Base-by-base conservation (phyloP, 2,797 vertebrate species). In the Salarias fasciatus region DNA sequence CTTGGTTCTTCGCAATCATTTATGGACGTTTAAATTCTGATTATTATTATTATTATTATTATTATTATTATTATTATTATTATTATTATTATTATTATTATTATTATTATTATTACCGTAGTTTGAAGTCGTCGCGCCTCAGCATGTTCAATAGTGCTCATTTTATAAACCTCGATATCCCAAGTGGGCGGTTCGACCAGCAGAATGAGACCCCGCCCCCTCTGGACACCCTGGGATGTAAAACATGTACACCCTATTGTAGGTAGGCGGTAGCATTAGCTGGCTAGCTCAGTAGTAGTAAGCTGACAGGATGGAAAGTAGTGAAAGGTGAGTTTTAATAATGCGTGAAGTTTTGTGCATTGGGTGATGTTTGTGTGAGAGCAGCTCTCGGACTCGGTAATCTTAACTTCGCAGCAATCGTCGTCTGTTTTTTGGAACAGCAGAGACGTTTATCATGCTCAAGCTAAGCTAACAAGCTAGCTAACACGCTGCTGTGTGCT, bases 381-480 rank as follows among this genome's bases (percentile, higher is more conserved):
- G n/a, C 2, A 30, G 3, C 6, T 12, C 8, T 2, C 46, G 3
- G 3, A 10, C 3, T 30, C 11, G 1, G 0, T 1, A 5, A 1
- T 8, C 35, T 11, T 43, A 40, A 1, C 59, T 63, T 52, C 33
- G 2, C 6, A 11, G 24, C 49, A 40, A 38, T 18, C 31, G 29
- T 33, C 30, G 8, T 8, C 30, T 31, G 33, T 35, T 35, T 6
- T 9, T 35, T 48, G 38, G 11, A 6, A 47, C 14, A 8, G 28
- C 15, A 53, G 31, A 10, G 6, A 36, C 6, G 9, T 3, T 3
- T 28, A 46, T 2, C 3, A 11, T 24, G 73, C 72, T 69, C 65
- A 72, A 58, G 75, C 83, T 82, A 84, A 15, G 80, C 85, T 87
- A 88, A 72, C 50, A 4, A n/a, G 75, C 72, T 83, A 84, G 61